phyloP scores from a whole-genome alignment of 2,113 vertebrate genomes.

The Cranoglanis bouderius region DNA sequence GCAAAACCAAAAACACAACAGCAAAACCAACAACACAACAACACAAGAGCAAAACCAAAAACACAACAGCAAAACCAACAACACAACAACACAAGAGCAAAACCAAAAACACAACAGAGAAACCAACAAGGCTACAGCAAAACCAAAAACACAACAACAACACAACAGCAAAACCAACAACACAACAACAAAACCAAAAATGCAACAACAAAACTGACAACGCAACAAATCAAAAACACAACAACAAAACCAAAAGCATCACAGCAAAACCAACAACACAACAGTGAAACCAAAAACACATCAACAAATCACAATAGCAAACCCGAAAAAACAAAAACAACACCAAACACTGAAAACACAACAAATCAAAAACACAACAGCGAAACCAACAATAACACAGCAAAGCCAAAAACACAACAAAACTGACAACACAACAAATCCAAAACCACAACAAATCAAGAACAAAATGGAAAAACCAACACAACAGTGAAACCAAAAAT shows the following conservation, averaged over 20 bases:
- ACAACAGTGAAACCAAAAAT: no score
- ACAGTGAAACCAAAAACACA: no score
- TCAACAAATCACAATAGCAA: no score
- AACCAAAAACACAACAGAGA: not conserved
- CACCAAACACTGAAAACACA: no score
- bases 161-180: not conserved
- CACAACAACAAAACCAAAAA: not conserved
- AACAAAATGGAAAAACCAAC: no score
- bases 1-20: not conserved
- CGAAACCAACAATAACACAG: no score
- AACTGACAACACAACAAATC: no score
- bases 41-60: not conserved
- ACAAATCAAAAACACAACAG: not conserved
- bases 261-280: no score
- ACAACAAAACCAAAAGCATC: not conserved
- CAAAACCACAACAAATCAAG: no score
- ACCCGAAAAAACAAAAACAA: no score
- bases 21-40: not conserved
- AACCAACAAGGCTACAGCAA: not conserved
- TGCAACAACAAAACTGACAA: not conserved
- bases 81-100: not conserved
- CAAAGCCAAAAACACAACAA: no score
- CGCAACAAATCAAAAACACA: not conserved
- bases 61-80: not conserved
- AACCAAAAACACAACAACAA: not conserved